Evolutionary conservation across 2,797 vertebrate species (phyloP).

Genomic region (Enteromius radiatus): DNA sequence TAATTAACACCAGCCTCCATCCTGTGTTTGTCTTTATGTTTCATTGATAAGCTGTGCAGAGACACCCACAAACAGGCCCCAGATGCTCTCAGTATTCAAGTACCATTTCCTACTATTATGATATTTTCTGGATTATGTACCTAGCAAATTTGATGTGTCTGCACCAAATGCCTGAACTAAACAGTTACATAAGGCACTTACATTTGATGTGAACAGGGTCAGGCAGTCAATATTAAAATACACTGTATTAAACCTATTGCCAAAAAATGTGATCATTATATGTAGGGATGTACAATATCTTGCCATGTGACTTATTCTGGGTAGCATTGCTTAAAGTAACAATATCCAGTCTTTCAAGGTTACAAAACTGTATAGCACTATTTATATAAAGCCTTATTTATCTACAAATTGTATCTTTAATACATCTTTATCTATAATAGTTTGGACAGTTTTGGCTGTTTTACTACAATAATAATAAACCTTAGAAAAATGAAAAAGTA

Average conservation of each 20-base stretch:
- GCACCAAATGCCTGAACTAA: neutral
- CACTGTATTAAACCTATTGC: neutral
- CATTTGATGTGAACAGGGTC: neutral
- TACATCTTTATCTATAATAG: neutral
- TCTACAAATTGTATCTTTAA: neutral
- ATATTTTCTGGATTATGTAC: neutral
- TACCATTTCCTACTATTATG: neutral
- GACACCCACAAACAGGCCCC: neutral
- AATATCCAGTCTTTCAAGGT: neutral
- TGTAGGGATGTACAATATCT: neutral
- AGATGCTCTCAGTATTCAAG: neutral
- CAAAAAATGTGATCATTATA: neutral
- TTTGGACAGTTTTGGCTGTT: neutral
- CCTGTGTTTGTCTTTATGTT: slow-evolving; percentile 23
- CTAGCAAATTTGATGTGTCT: neutral
- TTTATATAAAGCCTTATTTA: neutral
- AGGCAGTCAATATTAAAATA: neutral
- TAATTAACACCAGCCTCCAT: slow-evolving; percentile 18
- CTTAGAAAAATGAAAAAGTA: too few species aligned
- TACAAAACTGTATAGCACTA: neutral
- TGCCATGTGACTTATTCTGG: neutral
- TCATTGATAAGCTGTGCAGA: slow-evolving; percentile 8
- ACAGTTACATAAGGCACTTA: neutral
- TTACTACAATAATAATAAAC: too few species aligned
- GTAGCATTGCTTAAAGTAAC: neutral